Conservation (phyloP, 2,797 vertebrate species). For the Kryptopterus vitreolus region DNA sequence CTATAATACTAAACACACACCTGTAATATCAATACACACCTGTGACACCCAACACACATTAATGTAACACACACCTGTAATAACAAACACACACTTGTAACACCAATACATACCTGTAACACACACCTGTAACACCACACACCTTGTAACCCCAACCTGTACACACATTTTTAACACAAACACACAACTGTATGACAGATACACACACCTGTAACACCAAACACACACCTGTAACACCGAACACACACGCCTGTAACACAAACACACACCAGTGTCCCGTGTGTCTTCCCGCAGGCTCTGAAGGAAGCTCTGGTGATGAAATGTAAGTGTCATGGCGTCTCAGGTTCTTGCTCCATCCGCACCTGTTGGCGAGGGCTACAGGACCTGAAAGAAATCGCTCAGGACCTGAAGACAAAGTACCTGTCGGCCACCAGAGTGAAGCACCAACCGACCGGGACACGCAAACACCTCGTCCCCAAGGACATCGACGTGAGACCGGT, state of each 20-base stretch:
- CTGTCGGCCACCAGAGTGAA: constrained; percentile 97
- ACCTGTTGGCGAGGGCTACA: constrained; percentile 98
- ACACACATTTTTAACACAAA: not conserved
- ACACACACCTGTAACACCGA: too few relatives aligned
- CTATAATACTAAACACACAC: too few relatives aligned
- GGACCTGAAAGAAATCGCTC: constrained; percentile 88
- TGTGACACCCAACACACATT: too few relatives aligned
- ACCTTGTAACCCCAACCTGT: not conserved
- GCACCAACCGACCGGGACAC: constrained; percentile 91
- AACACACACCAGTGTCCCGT: not conserved
- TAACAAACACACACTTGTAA: too few relatives aligned
- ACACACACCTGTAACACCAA: not conserved
- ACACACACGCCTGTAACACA: too few relatives aligned
- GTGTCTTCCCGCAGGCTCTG: constrained; percentile 74
- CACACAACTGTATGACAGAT: not conserved
- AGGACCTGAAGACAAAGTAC: constrained; percentile 95
- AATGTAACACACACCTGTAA: too few relatives aligned
- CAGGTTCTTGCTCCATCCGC: constrained; percentile 96
- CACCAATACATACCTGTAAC: not conserved
- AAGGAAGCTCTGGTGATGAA: constrained; percentile 92
- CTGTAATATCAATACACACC: too few relatives aligned
- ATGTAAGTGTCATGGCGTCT: constrained; percentile 98
- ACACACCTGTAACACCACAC: not conserved
- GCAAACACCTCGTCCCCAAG: constrained; percentile 96
- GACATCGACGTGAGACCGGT: constrained; percentile 96